A percentile compares a stretch with the other conserved stretches of the same genome.
These are phyloP conservation scores for Phymastichus coffea DNA, from an alignment of 1,140 invertebrate species.

Conservation along the genomic window DNA sequence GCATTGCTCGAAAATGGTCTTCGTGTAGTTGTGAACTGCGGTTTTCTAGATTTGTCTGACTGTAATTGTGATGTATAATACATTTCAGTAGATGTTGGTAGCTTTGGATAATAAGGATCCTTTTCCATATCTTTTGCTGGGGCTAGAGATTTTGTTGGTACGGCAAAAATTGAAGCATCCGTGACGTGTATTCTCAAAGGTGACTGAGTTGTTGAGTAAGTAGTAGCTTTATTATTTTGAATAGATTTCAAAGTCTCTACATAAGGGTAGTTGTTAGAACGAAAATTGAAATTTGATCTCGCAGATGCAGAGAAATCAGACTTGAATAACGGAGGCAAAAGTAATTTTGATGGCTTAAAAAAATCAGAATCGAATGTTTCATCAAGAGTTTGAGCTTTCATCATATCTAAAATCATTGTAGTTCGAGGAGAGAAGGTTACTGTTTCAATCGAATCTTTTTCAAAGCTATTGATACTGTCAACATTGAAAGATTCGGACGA, in stretches of 20 bases:
- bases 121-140: constrained; percentile 34
- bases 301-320: neutral
- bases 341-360: neutral
- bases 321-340: constrained; percentile 1
- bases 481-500: too few relatives aligned
- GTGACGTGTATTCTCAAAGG: constrained; percentile 26
- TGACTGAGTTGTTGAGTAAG: neutral
- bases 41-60: neutral
- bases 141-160: constrained; percentile 33
- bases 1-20: neutral
- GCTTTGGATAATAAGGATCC: constrained; percentile 47
- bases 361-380: neutral
- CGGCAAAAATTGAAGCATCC: constrained; percentile 36
- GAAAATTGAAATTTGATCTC: constrained; percentile 17
- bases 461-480: neutral
- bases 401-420: neutral
- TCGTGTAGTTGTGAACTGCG: constrained; percentile 11
- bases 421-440: neutral
- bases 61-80: constrained; percentile 37
- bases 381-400: neutral
- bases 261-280: constrained; percentile 37
- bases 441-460: too few relatives aligned
- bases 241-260: constrained; percentile 40
- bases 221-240: constrained; percentile 28
- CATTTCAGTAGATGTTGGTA: constrained; percentile 36